Base-by-base conservation (phyloP, 2,113 vertebrate genomes). In the Brachyistius frenatus region DNA sequence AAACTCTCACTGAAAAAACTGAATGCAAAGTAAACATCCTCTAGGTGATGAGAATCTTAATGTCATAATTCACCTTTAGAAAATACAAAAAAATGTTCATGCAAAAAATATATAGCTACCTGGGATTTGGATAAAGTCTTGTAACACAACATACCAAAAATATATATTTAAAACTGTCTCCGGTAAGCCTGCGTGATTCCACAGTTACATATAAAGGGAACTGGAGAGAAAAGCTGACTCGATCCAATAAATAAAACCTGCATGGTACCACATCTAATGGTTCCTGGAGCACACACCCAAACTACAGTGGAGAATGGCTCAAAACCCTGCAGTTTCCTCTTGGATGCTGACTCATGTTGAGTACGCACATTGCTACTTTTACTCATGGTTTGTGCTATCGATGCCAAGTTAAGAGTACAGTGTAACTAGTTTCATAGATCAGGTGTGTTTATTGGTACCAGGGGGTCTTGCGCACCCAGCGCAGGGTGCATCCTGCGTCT, bases 381-480 rank as follows among this genome's bases (percentile, higher is more conserved):
- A 80, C 47, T 62, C 7, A 7, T 75, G 64, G 33, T 67, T 74
- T 85, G 78, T 80, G 84, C 76, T 61, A 36, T 79, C 14, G 6
- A 7, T 49, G 41, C 32, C 30, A 58, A 49, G 62, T 76, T 66
- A 36, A 78, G 30, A 69, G 35, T 57, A 39, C 63, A 23, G 23
- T 23, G 23, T 10, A 5, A 11, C 52, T 52, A n/a, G 15, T 58
- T 44, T 71, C 35, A 62, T 36, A 7, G 30, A 23, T 32, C 67
- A 49, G 36, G 37, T 41, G 50, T 46, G 39, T 91, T 96, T 96
- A 99, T 92, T 99, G 98, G 93, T 99, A 99, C 98, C 98, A 99
- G 0, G 98, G 98, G 73, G 98, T 99, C 91, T 99, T 99, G 84
- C 98, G 95, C 73, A 99, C 98, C 98, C 98, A 99, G 87, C 98